Evolutionary conservation across 2,888 invertebrate species (phyloP).

Genomic region (Oconnorella tubifera): DNA sequence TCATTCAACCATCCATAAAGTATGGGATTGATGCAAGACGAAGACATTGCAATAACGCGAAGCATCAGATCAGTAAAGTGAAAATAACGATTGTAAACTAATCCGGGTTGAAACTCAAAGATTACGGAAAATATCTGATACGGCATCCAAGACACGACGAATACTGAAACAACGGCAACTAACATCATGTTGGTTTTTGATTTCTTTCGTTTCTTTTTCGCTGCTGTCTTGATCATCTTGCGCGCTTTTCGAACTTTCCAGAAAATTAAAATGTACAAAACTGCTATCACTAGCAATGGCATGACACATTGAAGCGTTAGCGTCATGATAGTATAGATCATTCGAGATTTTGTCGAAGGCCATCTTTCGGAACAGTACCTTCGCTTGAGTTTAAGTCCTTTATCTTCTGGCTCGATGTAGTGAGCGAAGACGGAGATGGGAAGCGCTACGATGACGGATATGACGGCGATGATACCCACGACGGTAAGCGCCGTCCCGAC

Average conservation of each 20-base stretch:
- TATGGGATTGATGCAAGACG: constrained; percentile 54
- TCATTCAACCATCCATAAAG: constrained; percentile 55
- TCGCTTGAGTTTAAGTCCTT: constrained; percentile 39
- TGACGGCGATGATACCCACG: constrained; percentile 40
- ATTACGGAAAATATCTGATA: constrained; percentile 47
- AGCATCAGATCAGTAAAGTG: constrained; percentile 45
- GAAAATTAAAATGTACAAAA: constrained; percentile 47
- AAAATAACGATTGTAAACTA: constrained; percentile 21
- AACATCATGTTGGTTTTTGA: constrained; percentile 49
- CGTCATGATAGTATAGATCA: constrained; percentile 43
- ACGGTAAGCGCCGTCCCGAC: constrained; percentile 42
- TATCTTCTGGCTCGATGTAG: constrained; percentile 36
- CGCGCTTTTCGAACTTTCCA: constrained; percentile 43
- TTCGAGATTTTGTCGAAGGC: constrained; percentile 39
- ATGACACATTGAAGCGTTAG: constrained; percentile 48
- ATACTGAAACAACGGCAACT: constrained; percentile 48
- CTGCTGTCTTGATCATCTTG: constrained; percentile 24
- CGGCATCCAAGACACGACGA: constrained; percentile 52
- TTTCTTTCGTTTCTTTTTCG: constrained; percentile 21
- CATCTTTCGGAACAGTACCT: constrained; percentile 46
- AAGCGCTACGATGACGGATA: constrained; percentile 44
- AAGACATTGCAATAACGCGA: constrained; percentile 52
- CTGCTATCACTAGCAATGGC: constrained; percentile 45
- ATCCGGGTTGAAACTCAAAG: constrained; percentile 38
- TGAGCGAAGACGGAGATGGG: constrained; percentile 64